Percentiles rank a stretch among this genome's conserved stretches.
Conservation (phyloP, 2,797 vertebrate genomes). For the Hydrocynus forskahlii region DNA sequence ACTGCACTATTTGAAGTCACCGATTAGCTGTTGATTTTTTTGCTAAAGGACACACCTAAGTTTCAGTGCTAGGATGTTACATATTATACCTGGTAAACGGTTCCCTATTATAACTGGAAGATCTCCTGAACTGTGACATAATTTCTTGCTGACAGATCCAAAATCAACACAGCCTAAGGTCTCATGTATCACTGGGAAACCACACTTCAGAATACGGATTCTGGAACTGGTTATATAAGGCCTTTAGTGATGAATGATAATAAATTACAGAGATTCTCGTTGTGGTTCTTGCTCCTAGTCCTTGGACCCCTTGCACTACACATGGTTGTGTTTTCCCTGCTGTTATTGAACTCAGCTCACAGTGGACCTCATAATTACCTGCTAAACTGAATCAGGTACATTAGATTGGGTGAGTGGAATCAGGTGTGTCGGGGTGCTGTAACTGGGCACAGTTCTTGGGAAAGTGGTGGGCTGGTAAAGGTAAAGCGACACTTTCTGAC, state of each 20-base stretch:
- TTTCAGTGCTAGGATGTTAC: too few relatives aligned
- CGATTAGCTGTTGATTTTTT: too few relatives aligned
- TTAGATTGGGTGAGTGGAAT: slow-evolving; percentile 6
- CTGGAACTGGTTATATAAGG: slow-evolving; percentile 12
- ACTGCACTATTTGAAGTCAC: too few relatives aligned
- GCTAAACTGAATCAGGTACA: slow-evolving; percentile 17
- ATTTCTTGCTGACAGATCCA: not conserved
- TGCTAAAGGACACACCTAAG: too few relatives aligned
- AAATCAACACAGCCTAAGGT: not conserved
- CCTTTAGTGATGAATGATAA: slow-evolving; percentile 9
- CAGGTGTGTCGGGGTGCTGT: not conserved
- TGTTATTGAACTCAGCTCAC: slow-evolving; percentile 3
- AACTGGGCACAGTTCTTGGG: not conserved
- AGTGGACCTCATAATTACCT: slow-evolving; percentile 5
- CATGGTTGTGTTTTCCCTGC: slow-evolving; percentile 5
- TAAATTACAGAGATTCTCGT: not conserved
- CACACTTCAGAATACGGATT: not conserved
- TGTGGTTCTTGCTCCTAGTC: not conserved
- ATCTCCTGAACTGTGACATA: not conserved
- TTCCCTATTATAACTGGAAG: not conserved
- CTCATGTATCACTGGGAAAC: not conserved
- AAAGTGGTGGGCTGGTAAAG: not conserved
- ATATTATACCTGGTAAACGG: not conserved
- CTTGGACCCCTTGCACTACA: slow-evolving; percentile 4
- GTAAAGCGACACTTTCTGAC: too few relatives aligned